Percentiles rank a stretch among this genome's conserved stretches.
These are phyloP conservation scores for Montifringilla adamsi DNA, from an alignment of 2,113 vertebrate species.

Conservation along the genomic window DNA sequence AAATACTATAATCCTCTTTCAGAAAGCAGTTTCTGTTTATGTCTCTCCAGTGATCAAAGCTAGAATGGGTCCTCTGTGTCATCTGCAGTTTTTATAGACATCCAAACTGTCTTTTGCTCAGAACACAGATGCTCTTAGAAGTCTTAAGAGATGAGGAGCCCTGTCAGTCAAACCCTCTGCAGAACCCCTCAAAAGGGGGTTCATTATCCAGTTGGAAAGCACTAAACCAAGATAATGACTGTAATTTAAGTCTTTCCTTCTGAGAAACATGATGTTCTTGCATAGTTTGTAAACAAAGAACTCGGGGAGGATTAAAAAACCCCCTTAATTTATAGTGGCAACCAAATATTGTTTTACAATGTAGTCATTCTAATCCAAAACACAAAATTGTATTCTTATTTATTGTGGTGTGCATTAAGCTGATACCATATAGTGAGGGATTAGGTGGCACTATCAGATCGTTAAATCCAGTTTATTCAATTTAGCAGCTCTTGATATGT, in stretches of 20 bases:
- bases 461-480: neutral
- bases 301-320: neutral
- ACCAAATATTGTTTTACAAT: neutral
- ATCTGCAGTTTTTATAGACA: neutral
- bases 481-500: constrained; percentile 25
- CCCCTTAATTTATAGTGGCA: neutral
- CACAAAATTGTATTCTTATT: neutral
- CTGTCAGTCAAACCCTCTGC: neutral
- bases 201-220: neutral
- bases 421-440: neutral
- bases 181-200: neutral
- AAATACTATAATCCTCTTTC: constrained; percentile 35
- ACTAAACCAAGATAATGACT: neutral
- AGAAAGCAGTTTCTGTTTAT: constrained; percentile 9
- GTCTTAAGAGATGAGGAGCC: neutral
- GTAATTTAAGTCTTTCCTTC: neutral
- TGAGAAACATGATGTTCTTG: neutral
- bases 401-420: neutral
- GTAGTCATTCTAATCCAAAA: neutral
- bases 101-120: neutral
- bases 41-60: constrained; percentile 46
- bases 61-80: neutral
- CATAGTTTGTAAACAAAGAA: neutral
- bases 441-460: neutral
- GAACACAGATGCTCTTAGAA: neutral